Evolutionary conservation across 2,113 vertebrate species (phyloP).

Genomic region (Ammodramus savannarum): DNA sequence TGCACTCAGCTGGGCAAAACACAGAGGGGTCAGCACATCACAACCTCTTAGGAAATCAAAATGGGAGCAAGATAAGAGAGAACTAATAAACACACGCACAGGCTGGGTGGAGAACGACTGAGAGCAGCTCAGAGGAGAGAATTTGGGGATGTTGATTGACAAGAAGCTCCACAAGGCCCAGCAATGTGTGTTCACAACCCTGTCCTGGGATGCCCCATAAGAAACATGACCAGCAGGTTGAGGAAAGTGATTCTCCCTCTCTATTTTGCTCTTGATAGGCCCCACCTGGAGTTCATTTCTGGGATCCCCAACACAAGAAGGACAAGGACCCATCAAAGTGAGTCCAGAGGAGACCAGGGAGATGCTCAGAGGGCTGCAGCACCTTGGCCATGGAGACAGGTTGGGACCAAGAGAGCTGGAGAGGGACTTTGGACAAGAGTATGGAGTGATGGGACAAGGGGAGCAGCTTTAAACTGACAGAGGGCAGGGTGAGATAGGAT

Average conservation of each 20-base stretch:
- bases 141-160: background rate
- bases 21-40: background rate
- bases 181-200: background rate
- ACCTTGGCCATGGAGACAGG: background rate
- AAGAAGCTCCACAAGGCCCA: background rate
- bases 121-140: background rate
- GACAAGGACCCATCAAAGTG: fast-evolving
- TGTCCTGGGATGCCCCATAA: background rate
- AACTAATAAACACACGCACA: background rate
- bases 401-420: background rate
- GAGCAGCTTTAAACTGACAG: background rate
- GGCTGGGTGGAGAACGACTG: background rate
- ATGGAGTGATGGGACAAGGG: background rate
- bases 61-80: background rate
- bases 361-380: background rate
- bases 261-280: background rate
- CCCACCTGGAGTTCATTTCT: background rate
- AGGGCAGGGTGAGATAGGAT: background rate
- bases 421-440: background rate
- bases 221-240: fast-evolving
- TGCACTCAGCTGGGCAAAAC: background rate
- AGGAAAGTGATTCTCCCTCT: background rate
- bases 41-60: background rate
- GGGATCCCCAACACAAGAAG: background rate
- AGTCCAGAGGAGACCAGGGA: background rate